Evolutionary conservation across 30 jellyfish, hydroid and myxozoan genomes (phyloP), one percentile per base, ranked within the genome.

Genomic region (Hydractinia symbiolongicarpus): DNA sequence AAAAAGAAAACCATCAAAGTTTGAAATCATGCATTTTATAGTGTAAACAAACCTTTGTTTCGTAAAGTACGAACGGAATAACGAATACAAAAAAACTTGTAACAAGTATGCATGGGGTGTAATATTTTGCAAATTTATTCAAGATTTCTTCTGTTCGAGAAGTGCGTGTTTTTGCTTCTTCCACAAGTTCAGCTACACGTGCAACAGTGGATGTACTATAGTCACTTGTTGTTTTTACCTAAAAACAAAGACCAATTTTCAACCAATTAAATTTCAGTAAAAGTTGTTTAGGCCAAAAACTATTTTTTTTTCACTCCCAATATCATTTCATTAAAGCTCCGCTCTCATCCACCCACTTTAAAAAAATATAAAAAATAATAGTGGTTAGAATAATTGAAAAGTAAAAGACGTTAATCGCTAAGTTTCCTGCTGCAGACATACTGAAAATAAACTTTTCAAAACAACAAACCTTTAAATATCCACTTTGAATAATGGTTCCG

Each of bases 401-500:
- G 44, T 30, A 30, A 30, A 30, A 30, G 44, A 30, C 44, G 44
- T 30, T 30, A 30, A 30, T 0, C 44, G 44, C 44, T 30, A 1
- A 30, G 44, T 30, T 30, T 30, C 44, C 44, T 30, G 44, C 44
- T 30, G 44, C 44, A 30, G 44, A 30, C 44, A 30, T 30, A 58
- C 69, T 11, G 16, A 64, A 64, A 64, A 64, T 51, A 6, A 64
- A 64, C 16, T n/a, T 58, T 16, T 11, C 17, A 16, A 10, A 8
- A 53, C 9, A 50, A 54, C 50, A 9, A 56, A 89, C 97, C 95
- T 84, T 88, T 14, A 84, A 60, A 82, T 79, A 84, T 10, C 97
- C 97, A 67, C 67, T 89, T 81, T 84, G 97, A 3, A 86, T 61
- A 64, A 89, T 81, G 49, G 97, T 84, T 9, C 97, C 97, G 77